Conservation (phyloP, 1,140 invertebrate genomes). For the Elysia chlorotica region DNA sequence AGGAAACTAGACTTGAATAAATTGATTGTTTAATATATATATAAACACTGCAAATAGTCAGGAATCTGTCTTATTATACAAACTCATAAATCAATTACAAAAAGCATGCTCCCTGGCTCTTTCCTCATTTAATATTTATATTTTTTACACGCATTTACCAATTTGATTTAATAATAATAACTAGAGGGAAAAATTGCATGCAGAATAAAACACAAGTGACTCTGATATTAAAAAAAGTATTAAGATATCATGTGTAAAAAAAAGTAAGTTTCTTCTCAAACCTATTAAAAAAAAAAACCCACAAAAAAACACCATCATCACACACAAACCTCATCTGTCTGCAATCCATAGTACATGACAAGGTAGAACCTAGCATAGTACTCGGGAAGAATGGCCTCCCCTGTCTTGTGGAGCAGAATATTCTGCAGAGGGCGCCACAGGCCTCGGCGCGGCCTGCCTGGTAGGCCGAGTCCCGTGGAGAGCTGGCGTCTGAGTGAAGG, state of each 20-base stretch:
- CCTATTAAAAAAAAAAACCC: background rate
- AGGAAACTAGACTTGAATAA: too few relatives aligned
- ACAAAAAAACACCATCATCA: background rate
- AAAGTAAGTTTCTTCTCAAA: too few relatives aligned
- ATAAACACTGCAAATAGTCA: too few relatives aligned
- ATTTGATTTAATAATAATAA: too few relatives aligned
- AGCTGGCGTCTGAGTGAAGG: constrained; percentile 25
- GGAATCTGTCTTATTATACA: too few relatives aligned
- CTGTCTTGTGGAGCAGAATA: constrained; percentile 97
- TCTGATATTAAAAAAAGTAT: background rate
- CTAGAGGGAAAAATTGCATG: too few relatives aligned
- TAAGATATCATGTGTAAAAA: background rate
- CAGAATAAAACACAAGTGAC: background rate
- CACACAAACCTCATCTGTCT: constrained; percentile 62
- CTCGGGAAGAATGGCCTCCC: constrained; percentile 90
- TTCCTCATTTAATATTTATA: too few relatives aligned
- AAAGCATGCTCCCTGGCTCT: too few relatives aligned
- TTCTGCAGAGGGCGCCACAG: constrained; percentile 89
- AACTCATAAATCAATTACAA: too few relatives aligned
- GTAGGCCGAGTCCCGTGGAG: constrained; percentile 43
- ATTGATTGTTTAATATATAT: too few relatives aligned
- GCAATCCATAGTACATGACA: constrained; percentile 85
- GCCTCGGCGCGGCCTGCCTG: constrained; percentile 89
- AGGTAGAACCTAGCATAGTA: constrained; percentile 95
- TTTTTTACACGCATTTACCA: too few relatives aligned